These are phyloP conservation scores for Phanerotoma sp. DNA, from an alignment of 2,888 invertebrate species.

Conservation along the genomic window DNA sequence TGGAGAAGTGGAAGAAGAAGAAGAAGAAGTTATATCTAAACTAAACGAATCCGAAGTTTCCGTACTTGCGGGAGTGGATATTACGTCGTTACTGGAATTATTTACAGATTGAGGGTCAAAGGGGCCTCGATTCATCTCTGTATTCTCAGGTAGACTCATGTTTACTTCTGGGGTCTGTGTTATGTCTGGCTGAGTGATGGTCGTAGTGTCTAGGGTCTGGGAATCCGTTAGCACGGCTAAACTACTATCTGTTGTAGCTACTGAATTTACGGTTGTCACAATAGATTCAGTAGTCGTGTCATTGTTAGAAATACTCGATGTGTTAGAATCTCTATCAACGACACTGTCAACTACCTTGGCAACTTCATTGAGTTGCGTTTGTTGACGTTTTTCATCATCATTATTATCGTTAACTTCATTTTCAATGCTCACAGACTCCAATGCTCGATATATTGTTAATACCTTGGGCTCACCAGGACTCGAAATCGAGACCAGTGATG, in stretches of 20 bases:
- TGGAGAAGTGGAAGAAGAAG: no score
- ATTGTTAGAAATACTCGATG: constrained; percentile 53
- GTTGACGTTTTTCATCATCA: constrained; percentile 38
- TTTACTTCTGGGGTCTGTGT: constrained; percentile 35
- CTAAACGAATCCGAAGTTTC: neutral
- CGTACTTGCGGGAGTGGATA: neutral
- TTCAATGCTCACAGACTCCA: constrained; percentile 51
- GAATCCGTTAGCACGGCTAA: constrained; percentile 39
- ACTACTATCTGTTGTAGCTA: constrained; percentile 30
- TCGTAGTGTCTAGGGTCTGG: constrained; percentile 40
- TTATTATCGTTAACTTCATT: constrained; percentile 44
- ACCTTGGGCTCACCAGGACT: constrained; percentile 52
- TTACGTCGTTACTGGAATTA: constrained; percentile 9
- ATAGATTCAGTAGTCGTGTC: constrained; percentile 44
- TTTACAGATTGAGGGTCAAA: constrained; percentile 3
- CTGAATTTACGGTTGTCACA: constrained; percentile 31
- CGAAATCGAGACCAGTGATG: constrained; percentile 44
- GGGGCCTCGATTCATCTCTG: constrained; percentile 17
- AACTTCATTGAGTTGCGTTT: constrained; percentile 45
- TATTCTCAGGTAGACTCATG: constrained; percentile 25
- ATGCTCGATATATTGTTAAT: constrained; percentile 51
- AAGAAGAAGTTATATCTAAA: neutral
- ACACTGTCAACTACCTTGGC: constrained; percentile 48
- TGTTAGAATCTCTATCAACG: constrained; percentile 42
- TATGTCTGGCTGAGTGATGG: constrained; percentile 33